A percentile compares a stretch with the other conserved stretches of the same genome.
phyloP scores from a whole-genome alignment of 2,888 invertebrate genomes.

The Lasioglossum pauxillum region DNA sequence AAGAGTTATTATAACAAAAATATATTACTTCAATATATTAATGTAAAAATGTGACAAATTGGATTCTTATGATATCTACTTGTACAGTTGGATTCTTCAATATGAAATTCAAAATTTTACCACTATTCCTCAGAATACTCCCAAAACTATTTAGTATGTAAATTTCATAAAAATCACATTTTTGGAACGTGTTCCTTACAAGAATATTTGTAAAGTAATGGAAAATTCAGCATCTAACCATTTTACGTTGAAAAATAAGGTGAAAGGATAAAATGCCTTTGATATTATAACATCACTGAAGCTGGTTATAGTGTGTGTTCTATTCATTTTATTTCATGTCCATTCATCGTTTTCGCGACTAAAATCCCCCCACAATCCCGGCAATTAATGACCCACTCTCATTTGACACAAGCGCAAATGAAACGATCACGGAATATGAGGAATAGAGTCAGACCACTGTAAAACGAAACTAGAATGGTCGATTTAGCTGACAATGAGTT shows the following conservation, averaged over 20 bases:
- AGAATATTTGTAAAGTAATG: neutral
- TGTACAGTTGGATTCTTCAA: too few relatives aligned
- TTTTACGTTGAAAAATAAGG: neutral
- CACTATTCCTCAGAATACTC: too few relatives aligned
- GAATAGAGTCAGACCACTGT: neutral
- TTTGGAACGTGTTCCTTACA: too few relatives aligned
- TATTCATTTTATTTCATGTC: neutral
- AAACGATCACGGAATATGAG: neutral
- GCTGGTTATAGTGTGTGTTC: neutral
- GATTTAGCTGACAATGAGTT: neutral
- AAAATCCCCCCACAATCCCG: neutral
- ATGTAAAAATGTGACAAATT: too few relatives aligned
- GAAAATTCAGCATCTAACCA: neutral
- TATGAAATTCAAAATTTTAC: too few relatives aligned
- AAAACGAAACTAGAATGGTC: neutral
- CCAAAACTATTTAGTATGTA: too few relatives aligned
- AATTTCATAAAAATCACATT: too few relatives aligned
- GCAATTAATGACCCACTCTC: neutral
- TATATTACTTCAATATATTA: too few relatives aligned
- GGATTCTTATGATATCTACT: too few relatives aligned
- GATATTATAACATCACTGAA: neutral
- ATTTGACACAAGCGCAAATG: neutral
- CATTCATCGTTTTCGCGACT: neutral
- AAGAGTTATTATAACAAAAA: too few relatives aligned
- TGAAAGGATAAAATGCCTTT: neutral